Percentiles rank a stretch among this genome's conserved stretches.
Conservation (phyloP, 2,797 vertebrate species). For the Anomalospiza imberbis region DNA sequence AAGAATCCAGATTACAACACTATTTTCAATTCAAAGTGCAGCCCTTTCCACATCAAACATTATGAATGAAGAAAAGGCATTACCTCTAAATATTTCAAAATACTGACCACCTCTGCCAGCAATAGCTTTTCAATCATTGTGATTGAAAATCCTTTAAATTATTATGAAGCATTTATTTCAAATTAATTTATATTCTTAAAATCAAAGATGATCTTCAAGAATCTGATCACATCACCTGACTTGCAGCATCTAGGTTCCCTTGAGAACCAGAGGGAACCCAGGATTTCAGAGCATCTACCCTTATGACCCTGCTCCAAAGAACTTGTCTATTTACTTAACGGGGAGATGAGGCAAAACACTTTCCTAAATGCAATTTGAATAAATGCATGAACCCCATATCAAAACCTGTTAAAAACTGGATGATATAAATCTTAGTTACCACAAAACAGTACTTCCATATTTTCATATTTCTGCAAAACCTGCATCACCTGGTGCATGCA, state of each 20-base stretch:
- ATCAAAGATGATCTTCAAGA: not conserved
- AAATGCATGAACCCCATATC: not conserved
- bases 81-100: not conserved
- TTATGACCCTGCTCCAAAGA: not conserved
- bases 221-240: not conserved
- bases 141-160: not conserved
- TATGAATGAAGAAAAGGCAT: not conserved
- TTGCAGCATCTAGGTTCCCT: not conserved
- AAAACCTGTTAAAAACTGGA: not conserved
- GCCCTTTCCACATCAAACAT: not conserved
- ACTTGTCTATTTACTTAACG: not conserved
- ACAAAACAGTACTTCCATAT: not conserved
- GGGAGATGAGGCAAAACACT: not conserved
- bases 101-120: not conserved
- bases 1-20: not conserved
- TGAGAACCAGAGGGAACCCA: not conserved
- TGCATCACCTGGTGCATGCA: not conserved
- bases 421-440: not conserved
- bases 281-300: not conserved
- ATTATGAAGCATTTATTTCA: not conserved
- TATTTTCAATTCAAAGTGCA: not conserved
- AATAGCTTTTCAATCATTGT: not conserved
- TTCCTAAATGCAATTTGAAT: not conserved
- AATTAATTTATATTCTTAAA: not conserved
- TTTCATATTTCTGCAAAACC: not conserved